phyloP scores from a whole-genome alignment of 2,113 vertebrate species.

The Ceyx melanurus region DNA sequence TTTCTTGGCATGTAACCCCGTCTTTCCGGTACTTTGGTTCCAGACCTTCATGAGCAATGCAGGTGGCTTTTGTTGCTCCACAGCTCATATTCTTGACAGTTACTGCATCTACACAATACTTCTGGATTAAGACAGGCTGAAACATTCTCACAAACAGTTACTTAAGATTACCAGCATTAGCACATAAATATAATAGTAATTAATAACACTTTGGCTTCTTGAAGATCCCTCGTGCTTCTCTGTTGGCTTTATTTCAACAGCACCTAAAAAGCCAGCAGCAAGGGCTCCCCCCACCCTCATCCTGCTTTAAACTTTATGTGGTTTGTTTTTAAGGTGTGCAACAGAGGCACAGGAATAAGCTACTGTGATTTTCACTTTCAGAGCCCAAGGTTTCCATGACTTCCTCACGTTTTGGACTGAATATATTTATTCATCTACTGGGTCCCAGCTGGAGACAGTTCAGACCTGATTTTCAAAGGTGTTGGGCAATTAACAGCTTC shows the following conservation, averaged over 20 bases:
- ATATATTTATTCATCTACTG: background rate
- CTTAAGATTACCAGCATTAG: constrained; percentile 71
- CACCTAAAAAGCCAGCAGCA: background rate
- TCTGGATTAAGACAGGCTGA: constrained; percentile 74
- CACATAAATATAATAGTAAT: constrained; percentile 63
- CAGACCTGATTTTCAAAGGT: constrained; percentile 7
- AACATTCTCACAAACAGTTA: constrained; percentile 79
- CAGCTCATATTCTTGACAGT: constrained; percentile 85
- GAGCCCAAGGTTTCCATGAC: background rate
- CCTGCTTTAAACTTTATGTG: background rate
- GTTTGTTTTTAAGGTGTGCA: constrained; percentile 12
- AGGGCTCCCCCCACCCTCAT: background rate
- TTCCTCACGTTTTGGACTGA: background rate
- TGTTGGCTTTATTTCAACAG: constrained; percentile 24
- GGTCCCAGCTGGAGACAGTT: background rate
- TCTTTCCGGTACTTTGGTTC: constrained; percentile 78
- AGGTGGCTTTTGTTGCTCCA: constrained; percentile 82
- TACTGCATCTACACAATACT: constrained; percentile 76
- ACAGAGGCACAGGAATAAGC: background rate
- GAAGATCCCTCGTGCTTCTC: constrained; percentile 28
- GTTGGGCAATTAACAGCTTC: background rate
- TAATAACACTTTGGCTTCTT: constrained; percentile 67
- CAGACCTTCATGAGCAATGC: constrained; percentile 74
- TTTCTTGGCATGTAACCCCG: constrained; percentile 69
- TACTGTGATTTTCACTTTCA: background rate